Conservation (phyloP, 2,888 invertebrate genomes). For the Cylindroiulus punctatus region DNA sequence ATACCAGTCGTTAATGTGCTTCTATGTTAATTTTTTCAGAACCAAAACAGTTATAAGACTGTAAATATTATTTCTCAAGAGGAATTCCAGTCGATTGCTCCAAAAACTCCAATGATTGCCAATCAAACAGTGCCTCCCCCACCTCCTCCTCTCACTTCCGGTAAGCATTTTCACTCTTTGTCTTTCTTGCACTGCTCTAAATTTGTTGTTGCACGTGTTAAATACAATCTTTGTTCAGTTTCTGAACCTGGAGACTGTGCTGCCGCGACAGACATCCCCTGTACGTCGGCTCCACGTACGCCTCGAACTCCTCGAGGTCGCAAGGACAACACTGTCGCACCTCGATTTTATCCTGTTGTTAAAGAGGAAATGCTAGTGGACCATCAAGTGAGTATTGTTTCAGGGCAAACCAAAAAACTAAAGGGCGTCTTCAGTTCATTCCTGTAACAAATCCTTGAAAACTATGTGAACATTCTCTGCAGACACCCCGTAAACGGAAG, state of each 20-base stretch:
- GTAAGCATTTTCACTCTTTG: conserved; percentile 51
- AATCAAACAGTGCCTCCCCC: conserved; percentile 63
- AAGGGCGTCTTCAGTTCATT: not conserved
- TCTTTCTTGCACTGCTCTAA: not conserved
- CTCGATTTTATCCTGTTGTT: conserved; percentile 93
- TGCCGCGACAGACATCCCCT: not conserved
- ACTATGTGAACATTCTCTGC: not conserved
- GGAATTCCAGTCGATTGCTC: conserved; percentile 82
- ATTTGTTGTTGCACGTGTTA: not conserved
- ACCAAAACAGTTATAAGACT: conserved; percentile 70
- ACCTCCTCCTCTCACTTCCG: conserved; percentile 59
- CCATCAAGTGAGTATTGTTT: conserved; percentile 60
- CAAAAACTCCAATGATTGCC: conserved; percentile 73
- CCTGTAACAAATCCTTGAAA: not conserved
- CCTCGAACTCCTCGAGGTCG: conserved; percentile 61
- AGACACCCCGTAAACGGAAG: conserved; percentile 83
- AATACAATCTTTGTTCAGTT: not conserved
- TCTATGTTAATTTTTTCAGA: conserved; percentile 56
- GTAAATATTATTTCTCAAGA: conserved; percentile 89
- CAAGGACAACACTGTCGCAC: conserved; percentile 68
- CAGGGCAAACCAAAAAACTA: not conserved
- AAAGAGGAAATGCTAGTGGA: conserved; percentile 77
- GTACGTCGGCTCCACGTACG: conserved; percentile 45
- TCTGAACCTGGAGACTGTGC: conserved; percentile 25
- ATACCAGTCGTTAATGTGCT: not conserved